Evolutionary conservation across 2,797 vertebrate species (phyloP), one percentile per base, ranked within the genome.

Genomic region (Artibeus lituratus): DNA sequence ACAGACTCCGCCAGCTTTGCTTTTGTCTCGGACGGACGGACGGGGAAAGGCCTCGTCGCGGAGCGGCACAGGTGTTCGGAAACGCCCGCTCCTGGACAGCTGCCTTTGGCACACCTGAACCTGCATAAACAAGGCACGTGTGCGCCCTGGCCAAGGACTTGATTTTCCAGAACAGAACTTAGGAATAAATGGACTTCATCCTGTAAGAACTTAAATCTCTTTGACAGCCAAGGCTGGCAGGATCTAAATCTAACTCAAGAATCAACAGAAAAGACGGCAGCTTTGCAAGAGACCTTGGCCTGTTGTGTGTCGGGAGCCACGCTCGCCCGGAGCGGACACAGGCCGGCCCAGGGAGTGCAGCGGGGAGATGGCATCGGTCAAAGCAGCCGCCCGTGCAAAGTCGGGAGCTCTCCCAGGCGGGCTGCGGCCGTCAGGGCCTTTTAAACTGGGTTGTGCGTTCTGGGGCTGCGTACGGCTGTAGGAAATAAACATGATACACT

Each of bases 311-410:
- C 65, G 10, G 62, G 37, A 5, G 2, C 15, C 0, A 2, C 5
- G 0, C 35, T 22, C 0, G 32, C n/a, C 47, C 55, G 0, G 1
- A 0, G 9, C 0, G 57, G 42, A 14, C 0, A 3, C 14, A 4
- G 0, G 5, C 67, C 4, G 9, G 44, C 67, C 53, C 39, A 8
- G 10, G 67, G 24, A 26, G 57, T 59, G 29, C 32, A 18, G 76
- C 51, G 10, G n/a, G 16, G 37, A 29, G 39, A 51, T 0, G 62
- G 85, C 49, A 2, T 11, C 0, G 2, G 57, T 4, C 22, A 16
- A 18, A 24, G 51, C 53, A 8, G n/a, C 32, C 12, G 16, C 18
- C 19, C 7, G 47, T 8, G 35, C 65, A 35, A 11, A 51, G 4
- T n/a, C 21, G 5, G 10, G 21, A 18, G 59, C 39, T 72, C 49